These are phyloP conservation scores for Caenorhabditis sp. DNA, from an alignment of 2,888 invertebrate species.

Conservation along the genomic window DNA sequence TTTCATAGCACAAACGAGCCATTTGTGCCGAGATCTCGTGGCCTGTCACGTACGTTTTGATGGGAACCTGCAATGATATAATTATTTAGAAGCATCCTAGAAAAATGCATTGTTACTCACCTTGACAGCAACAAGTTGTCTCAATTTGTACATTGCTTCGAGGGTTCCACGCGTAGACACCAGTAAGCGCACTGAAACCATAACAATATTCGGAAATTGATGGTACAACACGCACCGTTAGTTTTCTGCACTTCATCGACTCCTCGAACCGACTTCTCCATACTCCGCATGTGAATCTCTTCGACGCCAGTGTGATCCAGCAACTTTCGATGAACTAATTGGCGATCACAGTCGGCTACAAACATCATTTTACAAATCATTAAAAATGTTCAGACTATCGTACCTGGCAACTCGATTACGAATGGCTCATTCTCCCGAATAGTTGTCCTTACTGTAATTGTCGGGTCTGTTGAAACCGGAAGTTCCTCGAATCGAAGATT, in stretches of 20 bases:
- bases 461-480: conserved; percentile 62
- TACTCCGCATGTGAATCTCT: conserved; percentile 50
- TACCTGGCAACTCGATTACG: conserved; percentile 68
- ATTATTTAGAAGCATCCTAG: neutral
- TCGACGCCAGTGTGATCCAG: conserved; percentile 56
- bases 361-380: neutral
- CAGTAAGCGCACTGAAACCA: conserved; percentile 53
- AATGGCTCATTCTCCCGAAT: conserved; percentile 70
- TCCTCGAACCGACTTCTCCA: conserved; percentile 44
- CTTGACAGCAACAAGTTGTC: conserved; percentile 64
- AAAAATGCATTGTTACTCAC: too few species aligned
- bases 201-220: neutral
- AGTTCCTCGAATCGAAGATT: conserved; percentile 72
- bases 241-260: conserved; percentile 20
- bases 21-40: conserved; percentile 60
- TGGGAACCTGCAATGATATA: conserved; percentile 34
- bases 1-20: conserved; percentile 62
- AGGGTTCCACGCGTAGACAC: conserved; percentile 67
- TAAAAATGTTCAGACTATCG: too few species aligned
- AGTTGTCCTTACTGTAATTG: conserved; percentile 38
- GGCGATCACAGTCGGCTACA: conserved; percentile 37
- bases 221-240: conserved; percentile 3
- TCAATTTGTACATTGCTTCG: conserved; percentile 62
- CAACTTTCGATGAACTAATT: conserved; percentile 40
- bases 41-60: conserved; percentile 61